phyloP scores from a whole-genome alignment of 2,888 invertebrate genomes.

The Scrobipalpa costella region DNA sequence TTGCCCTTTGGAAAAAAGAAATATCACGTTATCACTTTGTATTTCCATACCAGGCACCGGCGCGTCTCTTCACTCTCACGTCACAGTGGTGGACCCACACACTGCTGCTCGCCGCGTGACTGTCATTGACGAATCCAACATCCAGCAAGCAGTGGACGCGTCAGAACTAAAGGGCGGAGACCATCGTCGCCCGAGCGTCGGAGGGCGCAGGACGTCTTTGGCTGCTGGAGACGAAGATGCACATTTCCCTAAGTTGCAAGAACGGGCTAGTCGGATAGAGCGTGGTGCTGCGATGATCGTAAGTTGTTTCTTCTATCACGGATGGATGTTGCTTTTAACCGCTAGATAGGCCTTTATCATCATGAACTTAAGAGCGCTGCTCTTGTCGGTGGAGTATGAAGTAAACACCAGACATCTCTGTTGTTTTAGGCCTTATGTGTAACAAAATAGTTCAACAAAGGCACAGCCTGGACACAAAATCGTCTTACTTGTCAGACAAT shows the following conservation, averaged over 20 bases:
- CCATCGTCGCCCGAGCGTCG: background rate
- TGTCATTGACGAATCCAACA: slow-evolving; percentile 1
- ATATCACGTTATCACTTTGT: no score
- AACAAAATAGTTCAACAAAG: no score
- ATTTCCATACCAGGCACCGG: no score
- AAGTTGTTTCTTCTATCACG: background rate
- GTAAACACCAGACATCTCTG: no score
- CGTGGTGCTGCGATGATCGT: background rate
- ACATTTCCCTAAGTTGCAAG: background rate
- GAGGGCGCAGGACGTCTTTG: background rate
- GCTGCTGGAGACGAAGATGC: background rate
- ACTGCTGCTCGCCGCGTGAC: slow-evolving; percentile 11
- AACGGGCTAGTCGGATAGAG: background rate
- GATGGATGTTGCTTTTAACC: no score
- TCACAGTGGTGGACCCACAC: background rate
- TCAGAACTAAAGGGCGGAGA: background rate
- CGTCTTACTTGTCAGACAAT: no score
- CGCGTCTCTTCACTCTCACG: background rate
- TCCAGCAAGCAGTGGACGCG: background rate
- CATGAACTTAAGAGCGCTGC: no score
- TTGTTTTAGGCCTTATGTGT: no score
- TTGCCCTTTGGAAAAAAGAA: no score
- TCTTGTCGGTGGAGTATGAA: no score
- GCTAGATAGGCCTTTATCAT: no score
- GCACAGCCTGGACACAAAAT: no score